These are phyloP conservation scores for Quadriops clusia DNA, from an alignment of 2,888 invertebrate species.

Conservation along the genomic window DNA sequence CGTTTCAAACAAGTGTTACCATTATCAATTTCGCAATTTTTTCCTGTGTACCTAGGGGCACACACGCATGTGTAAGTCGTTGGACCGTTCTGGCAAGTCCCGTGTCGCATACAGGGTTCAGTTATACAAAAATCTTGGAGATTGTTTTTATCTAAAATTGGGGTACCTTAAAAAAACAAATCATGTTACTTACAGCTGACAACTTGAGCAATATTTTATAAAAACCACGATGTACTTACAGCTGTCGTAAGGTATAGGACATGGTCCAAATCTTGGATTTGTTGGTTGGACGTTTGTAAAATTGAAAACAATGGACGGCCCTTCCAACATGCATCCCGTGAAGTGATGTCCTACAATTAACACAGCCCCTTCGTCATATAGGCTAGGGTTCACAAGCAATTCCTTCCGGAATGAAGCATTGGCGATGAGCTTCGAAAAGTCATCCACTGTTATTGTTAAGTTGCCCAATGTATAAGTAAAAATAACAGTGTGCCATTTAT, in stretches of 20 bases:
- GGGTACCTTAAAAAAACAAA: slow-evolving; percentile 34
- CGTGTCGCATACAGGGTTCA: slow-evolving; percentile 75
- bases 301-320: slow-evolving; percentile 74
- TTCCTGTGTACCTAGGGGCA: slow-evolving; percentile 71
- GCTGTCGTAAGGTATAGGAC: slow-evolving; percentile 60
- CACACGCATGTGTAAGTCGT: slow-evolving; percentile 79
- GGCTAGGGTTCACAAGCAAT: slow-evolving; percentile 57
- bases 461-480: slow-evolving; percentile 50
- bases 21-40: slow-evolving; percentile 74
- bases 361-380: slow-evolving; percentile 59
- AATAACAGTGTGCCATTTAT: slow-evolving; percentile 69
- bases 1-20: slow-evolving; percentile 55
- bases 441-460: slow-evolving; percentile 42
- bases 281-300: slow-evolving; percentile 47
- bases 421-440: slow-evolving; percentile 49
- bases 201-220: not conserved
- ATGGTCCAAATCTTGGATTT: slow-evolving; percentile 62
- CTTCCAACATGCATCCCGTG: slow-evolving; percentile 74
- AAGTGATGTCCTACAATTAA: slow-evolving; percentile 70
- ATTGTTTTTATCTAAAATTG: slow-evolving; percentile 17
- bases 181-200: slow-evolving; percentile 1
- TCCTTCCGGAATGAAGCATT: slow-evolving; percentile 69
- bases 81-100: slow-evolving; percentile 61
- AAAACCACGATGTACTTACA: slow-evolving; percentile 41
- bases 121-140: slow-evolving; percentile 55